These are phyloP conservation scores for Linnaemya vulpina DNA, from an alignment of 2,888 invertebrate genomes.

Conservation along the genomic window DNA sequence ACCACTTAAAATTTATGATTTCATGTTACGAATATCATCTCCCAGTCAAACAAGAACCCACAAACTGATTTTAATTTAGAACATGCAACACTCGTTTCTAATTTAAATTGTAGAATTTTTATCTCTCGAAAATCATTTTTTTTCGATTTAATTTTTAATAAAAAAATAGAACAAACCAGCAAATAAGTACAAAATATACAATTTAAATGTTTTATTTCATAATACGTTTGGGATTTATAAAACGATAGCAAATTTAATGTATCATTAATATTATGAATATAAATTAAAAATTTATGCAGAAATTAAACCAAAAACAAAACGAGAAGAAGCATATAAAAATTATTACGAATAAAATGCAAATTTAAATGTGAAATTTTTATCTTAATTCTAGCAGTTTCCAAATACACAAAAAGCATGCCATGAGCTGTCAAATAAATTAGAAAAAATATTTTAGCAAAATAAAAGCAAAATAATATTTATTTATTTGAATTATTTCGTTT, in stretches of 20 bases:
- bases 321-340: neutral
- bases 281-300: conserved; percentile 38
- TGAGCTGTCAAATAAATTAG: neutral
- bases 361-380: conserved; percentile 1
- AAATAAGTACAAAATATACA: neutral
- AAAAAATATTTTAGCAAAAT: neutral
- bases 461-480: neutral
- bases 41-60: neutral
- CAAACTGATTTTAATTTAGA: neutral
- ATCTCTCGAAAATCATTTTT: conserved; percentile 12
- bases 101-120: conserved; percentile 21
- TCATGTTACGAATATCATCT: neutral
- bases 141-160: neutral
- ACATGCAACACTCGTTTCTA: neutral
- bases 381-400: neutral
- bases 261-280: conserved; percentile 49
- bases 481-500: conserved; percentile 12
- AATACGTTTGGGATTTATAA: conserved; percentile 39
- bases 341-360: conserved; percentile 13
- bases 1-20: conserved; percentile 4
- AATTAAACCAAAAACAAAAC: neutral
- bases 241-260: conserved; percentile 49
- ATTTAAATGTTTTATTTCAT: conserved; percentile 41
- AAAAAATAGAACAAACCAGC: neutral
- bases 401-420: neutral